Evolutionary conservation across 1,140 invertebrate species (phyloP).

Genomic region (Nebria ingens): DNA sequence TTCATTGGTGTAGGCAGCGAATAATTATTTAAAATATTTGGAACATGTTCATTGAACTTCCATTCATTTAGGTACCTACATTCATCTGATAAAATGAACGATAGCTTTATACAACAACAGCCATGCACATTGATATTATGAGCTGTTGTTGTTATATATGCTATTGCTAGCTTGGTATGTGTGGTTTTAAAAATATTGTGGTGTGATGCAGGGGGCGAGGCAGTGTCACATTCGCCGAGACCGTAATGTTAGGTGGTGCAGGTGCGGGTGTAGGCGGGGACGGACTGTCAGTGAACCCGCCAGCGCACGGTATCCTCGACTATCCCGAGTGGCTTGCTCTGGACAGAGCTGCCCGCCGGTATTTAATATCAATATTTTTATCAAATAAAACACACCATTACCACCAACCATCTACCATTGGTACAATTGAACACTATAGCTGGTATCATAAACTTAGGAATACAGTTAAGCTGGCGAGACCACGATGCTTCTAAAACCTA

Average conservation of each 20-base stretch:
- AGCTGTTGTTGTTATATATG: not conserved
- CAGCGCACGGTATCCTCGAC: constrained; percentile 30
- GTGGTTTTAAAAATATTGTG: not conserved
- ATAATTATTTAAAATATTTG: too few species aligned
- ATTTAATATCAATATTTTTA: not conserved
- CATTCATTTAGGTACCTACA: too few species aligned
- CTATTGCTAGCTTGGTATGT: not conserved
- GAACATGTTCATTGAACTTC: too few species aligned
- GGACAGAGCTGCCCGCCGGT: constrained; percentile 14
- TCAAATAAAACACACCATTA: not conserved
- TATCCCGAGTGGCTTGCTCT: constrained; percentile 33
- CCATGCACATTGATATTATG: too few species aligned
- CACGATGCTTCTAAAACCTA: too few species aligned
- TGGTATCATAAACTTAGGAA: too few species aligned
- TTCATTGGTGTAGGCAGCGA: too few species aligned
- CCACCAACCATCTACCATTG: not conserved
- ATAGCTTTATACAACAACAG: too few species aligned
- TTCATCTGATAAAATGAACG: too few species aligned
- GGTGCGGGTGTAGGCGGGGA: constrained; percentile 23
- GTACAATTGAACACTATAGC: too few species aligned
- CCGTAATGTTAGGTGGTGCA: constrained; percentile 21
- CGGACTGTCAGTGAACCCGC: constrained; percentile 29
- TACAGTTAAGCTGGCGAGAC: too few species aligned
- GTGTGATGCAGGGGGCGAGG: constrained; percentile 24
- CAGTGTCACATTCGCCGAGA: constrained; percentile 34